Evolutionary conservation across 53 echinoderm and acorn worm species (phyloP).

Genomic region (Antedon mediterranea): DNA sequence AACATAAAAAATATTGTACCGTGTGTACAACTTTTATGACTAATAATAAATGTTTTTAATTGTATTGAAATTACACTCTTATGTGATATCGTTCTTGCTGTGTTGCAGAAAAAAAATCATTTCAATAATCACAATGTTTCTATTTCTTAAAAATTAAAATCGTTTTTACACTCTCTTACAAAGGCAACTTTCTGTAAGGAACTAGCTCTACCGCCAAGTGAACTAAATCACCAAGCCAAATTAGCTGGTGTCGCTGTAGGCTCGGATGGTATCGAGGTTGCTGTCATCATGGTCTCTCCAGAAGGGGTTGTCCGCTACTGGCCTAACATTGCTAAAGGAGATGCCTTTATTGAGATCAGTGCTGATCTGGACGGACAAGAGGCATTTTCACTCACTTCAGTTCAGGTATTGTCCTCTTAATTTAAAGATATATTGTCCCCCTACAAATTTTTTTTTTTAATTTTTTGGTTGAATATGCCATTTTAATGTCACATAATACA

Average conservation of each 20-base stretch:
- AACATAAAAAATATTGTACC: no score
- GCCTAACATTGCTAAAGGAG: constrained; percentile 71
- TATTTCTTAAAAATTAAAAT: no score
- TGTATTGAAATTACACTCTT: no score
- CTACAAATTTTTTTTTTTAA: not conserved
- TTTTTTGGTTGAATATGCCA: no score
- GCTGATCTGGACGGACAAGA: constrained; percentile 82
- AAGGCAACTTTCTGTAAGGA: constrained; percentile 76
- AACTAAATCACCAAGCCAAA: constrained; percentile 80
- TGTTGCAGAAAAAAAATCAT: no score
- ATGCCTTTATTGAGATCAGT: constrained; percentile 68
- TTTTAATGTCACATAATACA: no score
- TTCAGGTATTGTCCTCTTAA: constrained; percentile 54
- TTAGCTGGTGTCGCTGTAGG: constrained; percentile 16
- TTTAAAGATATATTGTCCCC: no score
- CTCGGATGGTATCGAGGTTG: constrained; percentile 29
- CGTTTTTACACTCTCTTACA: no score
- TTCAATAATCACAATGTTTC: no score
- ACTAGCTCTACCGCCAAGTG: constrained; percentile 77
- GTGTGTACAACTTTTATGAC: no score
- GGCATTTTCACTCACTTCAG: constrained; percentile 73
- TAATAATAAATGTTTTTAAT: no score
- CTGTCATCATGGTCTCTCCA: constrained; percentile 78
- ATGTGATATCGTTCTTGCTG: no score
- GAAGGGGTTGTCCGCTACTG: constrained; percentile 92